Percentiles rank a stretch among this genome's conserved stretches.
Conservation (phyloP, 2,797 vertebrate species). For the Lerista edwardsae region DNA sequence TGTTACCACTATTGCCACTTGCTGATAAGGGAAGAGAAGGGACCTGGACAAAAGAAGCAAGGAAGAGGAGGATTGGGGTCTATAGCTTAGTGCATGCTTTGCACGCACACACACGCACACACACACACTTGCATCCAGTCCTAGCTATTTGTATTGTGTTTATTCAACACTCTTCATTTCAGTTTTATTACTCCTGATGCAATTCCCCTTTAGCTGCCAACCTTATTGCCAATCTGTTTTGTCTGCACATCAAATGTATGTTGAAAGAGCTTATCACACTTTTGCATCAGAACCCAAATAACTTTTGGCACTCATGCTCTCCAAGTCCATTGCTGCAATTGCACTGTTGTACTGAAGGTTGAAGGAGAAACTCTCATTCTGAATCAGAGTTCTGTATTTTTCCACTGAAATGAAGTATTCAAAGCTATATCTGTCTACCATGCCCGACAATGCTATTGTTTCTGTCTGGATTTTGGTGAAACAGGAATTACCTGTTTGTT, state of each 20-base stretch:
- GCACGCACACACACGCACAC: no score
- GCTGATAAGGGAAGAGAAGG: neutral
- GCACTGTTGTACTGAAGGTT: neutral
- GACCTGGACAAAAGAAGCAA: neutral
- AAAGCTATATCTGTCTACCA: slow-evolving; percentile 39
- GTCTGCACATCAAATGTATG: neutral
- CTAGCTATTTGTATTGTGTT: no score
- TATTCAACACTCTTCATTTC: no score
- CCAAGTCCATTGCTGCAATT: neutral
- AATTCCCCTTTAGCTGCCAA: neutral
- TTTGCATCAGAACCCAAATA: neutral
- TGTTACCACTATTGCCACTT: neutral
- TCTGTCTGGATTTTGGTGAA: slow-evolving; percentile 47
- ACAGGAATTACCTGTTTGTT: slow-evolving; percentile 64
- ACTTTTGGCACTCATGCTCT: neutral
- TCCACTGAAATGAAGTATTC: slow-evolving; percentile 22
- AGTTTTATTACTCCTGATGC: no score
- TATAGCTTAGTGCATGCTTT: no score
- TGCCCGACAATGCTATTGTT: slow-evolving; percentile 55
- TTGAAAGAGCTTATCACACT: neutral
- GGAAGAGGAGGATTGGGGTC: neutral
- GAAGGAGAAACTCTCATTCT: slow-evolving; percentile 19
- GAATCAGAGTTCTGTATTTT: neutral
- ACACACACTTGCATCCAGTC: no score
- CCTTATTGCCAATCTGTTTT: neutral